Conservation (phyloP, 2,113 vertebrate species). For the Aptenodytes patagonicus region DNA sequence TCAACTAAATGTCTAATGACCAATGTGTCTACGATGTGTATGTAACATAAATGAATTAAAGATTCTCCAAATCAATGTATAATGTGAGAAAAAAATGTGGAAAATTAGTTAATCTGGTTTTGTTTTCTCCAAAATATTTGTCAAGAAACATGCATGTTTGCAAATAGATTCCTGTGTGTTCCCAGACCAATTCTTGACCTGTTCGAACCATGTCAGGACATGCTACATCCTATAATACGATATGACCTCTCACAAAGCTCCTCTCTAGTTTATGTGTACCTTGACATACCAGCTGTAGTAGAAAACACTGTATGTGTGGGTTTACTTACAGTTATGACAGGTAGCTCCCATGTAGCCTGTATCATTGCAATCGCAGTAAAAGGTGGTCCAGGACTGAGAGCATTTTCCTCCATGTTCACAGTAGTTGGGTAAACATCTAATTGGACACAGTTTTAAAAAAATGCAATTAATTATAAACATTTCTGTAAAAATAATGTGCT, state of each 20-base stretch:
- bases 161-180: neutral
- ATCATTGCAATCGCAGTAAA: slow-evolving; percentile 88
- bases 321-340: slow-evolving; percentile 92
- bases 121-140: neutral
- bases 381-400: slow-evolving; percentile 89
- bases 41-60: neutral
- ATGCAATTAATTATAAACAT: neutral
- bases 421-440: slow-evolving; percentile 92
- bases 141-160: neutral
- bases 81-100: neutral
- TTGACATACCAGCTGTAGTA: neutral
- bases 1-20: neutral
- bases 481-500: neutral
- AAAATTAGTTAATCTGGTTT: neutral
- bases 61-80: neutral
- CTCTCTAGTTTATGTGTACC: neutral
- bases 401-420: slow-evolving; percentile 93
- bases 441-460: neutral
- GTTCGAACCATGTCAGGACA: neutral
- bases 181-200: neutral
- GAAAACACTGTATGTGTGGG: accelerated
- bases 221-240: neutral
- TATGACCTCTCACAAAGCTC: neutral
- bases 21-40: neutral
- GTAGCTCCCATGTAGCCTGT: slow-evolving; percentile 87